Conservation (phyloP, 2,113 vertebrate genomes). For the Machaerirhynchus nigripectus region DNA sequence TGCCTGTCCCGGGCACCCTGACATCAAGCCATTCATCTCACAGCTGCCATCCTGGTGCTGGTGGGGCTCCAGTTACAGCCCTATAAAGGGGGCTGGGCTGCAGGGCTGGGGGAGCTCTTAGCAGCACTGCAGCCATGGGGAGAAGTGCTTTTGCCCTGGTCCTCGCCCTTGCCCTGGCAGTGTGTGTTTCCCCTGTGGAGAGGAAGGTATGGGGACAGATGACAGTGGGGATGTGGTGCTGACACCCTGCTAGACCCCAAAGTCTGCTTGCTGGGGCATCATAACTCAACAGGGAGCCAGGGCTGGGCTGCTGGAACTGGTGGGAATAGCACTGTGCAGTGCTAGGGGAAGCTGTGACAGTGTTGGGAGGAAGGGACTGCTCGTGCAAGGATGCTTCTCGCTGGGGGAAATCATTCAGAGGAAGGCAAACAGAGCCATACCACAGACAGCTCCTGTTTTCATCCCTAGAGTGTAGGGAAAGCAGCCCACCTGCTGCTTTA, state of each 20-base stretch:
- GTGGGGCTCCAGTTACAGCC: not conserved
- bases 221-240: rapidly evolving
- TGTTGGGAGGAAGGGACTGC: not conserved
- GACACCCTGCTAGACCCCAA: not conserved
- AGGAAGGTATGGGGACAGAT: not conserved
- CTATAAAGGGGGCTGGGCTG: not conserved
- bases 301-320: not conserved
- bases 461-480: rapidly evolving
- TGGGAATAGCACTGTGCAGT: rapidly evolving
- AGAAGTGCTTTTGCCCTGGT: not conserved
- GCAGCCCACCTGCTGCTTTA: rapidly evolving
- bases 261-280: not conserved
- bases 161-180: not conserved
- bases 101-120: not conserved
- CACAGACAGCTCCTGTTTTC: not conserved
- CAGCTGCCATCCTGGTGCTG: not conserved
- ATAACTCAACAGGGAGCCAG: not conserved
- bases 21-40: not conserved
- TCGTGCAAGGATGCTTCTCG: not conserved
- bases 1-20: not conserved
- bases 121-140: not conserved
- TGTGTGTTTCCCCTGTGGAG: rapidly evolving
- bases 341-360: rapidly evolving
- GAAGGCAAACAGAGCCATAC: not conserved
- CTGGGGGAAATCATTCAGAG: not conserved